Conservation (phyloP, 2,797 vertebrate species). For the Poecilia picta region DNA sequence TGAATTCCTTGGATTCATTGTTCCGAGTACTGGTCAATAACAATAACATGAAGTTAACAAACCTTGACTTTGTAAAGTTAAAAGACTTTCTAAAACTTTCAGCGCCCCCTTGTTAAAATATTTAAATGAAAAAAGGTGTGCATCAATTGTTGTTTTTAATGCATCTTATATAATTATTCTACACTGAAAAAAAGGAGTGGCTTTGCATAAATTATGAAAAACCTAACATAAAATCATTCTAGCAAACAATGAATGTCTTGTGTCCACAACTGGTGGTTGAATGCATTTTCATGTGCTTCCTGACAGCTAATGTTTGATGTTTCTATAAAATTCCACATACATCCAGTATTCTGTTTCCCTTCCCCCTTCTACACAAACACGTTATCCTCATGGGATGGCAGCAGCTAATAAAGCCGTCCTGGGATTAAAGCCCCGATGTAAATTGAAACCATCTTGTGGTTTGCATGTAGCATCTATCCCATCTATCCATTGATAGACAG, state of each 20-base stretch:
- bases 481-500: slow-evolving; percentile 58
- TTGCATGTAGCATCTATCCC: slow-evolving; percentile 60
- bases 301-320: not conserved
- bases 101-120: not conserved
- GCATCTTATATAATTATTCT: not conserved
- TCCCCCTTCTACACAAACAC: slow-evolving; percentile 33
- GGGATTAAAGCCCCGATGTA: slow-evolving; percentile 60
- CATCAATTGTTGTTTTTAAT: not conserved
- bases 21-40: not conserved
- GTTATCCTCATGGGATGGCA: slow-evolving; percentile 20
- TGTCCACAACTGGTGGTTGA: not conserved
- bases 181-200: not conserved
- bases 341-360: slow-evolving; percentile 26
- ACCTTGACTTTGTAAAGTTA: not conserved
- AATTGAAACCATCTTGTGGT: slow-evolving; percentile 64
- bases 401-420: slow-evolving; percentile 50
- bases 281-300: not conserved
- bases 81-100: not conserved
- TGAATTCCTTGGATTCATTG: not conserved
- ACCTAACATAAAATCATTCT: not conserved
- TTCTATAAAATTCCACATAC: not conserved
- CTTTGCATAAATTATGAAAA: not conserved
- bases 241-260: not conserved
- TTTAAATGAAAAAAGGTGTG: not conserved
- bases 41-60: not conserved